Evolutionary conservation across 2,888 invertebrate species (phyloP).

Genomic region (Himalopsyche tibetana): DNA sequence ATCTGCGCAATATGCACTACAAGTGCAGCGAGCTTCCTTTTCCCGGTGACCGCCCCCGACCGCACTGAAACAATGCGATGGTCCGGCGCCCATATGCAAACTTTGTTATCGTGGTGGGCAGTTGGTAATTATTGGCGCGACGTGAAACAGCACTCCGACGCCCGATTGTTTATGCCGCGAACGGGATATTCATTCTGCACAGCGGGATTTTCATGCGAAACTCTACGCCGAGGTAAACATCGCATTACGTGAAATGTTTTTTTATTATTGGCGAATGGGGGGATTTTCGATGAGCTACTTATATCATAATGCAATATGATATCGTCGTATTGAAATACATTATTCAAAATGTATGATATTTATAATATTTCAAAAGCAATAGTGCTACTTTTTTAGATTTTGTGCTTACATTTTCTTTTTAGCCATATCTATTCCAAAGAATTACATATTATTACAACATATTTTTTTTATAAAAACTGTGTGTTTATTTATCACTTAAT

Average conservation of each 20-base stretch:
- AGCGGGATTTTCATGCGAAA: background rate
- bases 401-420: no score
- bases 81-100: conserved; percentile 17
- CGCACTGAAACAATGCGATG: background rate
- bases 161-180: conserved; percentile 27
- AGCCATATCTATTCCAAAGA: no score
- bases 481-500: no score
- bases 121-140: conserved; percentile 31
- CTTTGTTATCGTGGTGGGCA: conserved; percentile 32
- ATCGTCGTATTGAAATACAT: no score
- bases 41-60: background rate
- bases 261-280: background rate
- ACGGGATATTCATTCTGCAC: background rate
- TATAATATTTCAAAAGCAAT: no score
- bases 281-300: background rate
- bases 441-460: no score
- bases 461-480: no score
- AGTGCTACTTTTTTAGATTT: no score
- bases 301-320: background rate
- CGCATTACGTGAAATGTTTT: background rate
- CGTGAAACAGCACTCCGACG: conserved; percentile 4
- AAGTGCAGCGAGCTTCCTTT: background rate
- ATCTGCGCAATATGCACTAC: background rate
- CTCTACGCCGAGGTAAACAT: background rate
- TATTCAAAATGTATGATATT: no score